Conservation (phyloP, 2,888 invertebrate species). For the Ellobium chinense region DNA sequence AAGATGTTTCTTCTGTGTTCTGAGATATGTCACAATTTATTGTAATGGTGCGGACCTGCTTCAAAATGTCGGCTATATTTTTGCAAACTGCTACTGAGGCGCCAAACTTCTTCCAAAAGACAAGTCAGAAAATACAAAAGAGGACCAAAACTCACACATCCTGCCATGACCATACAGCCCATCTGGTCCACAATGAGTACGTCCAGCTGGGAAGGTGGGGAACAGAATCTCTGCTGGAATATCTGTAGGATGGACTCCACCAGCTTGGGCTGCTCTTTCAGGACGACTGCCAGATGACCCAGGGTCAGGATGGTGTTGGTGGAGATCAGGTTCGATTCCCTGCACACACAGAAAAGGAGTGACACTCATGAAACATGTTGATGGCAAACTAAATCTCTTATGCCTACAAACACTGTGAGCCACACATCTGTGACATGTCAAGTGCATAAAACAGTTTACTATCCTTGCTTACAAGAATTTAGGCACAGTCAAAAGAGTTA, state of each 20-base stretch:
- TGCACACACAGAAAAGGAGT: conserved; percentile 74
- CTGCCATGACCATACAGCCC: conserved; percentile 97
- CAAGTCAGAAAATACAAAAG: too few relatives aligned
- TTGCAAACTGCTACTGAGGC: too few relatives aligned
- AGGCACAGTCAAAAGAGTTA: not conserved
- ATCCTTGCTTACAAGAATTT: not conserved
- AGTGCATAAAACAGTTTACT: not conserved
- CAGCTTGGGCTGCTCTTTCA: conserved; percentile 95
- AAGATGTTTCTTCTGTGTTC: too few relatives aligned
- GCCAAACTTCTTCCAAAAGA: too few relatives aligned
- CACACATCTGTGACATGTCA: not conserved
- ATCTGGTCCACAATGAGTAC: conserved; percentile 97
- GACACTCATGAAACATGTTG: not conserved
- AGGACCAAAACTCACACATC: conserved; percentile 74
- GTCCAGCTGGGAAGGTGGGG: conserved; percentile 94
- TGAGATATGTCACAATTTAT: too few relatives aligned
- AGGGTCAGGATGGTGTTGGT: conserved; percentile 98
- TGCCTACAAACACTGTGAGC: not conserved
- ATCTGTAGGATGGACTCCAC: conserved; percentile 97
- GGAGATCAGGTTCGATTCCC: conserved; percentile 94
- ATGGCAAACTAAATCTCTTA: too few relatives aligned
- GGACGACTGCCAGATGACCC: conserved; percentile 92
- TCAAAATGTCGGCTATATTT: too few relatives aligned
- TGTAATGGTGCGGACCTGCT: too few relatives aligned
- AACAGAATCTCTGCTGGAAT: conserved; percentile 95